Evolutionary conservation across 2,113 vertebrate species (phyloP).

Genomic region (Mesitornis unicolor): DNA sequence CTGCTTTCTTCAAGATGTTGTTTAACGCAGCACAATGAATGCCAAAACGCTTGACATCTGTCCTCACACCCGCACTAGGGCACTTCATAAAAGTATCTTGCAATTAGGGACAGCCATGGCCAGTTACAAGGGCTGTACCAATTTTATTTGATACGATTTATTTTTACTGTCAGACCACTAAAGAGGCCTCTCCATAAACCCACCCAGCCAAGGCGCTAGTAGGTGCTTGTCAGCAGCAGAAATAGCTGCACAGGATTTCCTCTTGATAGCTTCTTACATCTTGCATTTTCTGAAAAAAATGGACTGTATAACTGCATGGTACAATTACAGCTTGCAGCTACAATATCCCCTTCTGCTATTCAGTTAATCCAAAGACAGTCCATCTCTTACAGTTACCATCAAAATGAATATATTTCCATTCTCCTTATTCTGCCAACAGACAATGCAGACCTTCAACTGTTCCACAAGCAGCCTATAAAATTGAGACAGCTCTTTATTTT

Average conservation of each 20-base stretch:
- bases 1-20: not conserved
- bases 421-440: not conserved
- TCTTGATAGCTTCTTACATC: not conserved
- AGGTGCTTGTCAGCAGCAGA: not conserved
- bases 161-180: not conserved
- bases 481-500: not conserved
- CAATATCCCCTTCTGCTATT: not conserved
- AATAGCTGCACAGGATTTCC: not conserved
- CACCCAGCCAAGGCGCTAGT: not conserved
- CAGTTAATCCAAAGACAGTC: not conserved
- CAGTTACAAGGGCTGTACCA: not conserved
- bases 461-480: not conserved
- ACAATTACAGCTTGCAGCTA: not conserved
- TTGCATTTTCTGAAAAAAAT: not conserved
- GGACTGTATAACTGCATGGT: not conserved
- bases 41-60: not conserved
- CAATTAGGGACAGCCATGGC: not conserved
- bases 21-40: not conserved
- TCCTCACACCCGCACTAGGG: not conserved
- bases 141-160: not conserved
- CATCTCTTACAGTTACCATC: not conserved
- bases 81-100: rapidly evolving
- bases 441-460: not conserved
- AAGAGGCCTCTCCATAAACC: not conserved
- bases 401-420: not conserved